Conservation (phyloP, 2,888 invertebrate species). For the Tholera decimalis region DNA sequence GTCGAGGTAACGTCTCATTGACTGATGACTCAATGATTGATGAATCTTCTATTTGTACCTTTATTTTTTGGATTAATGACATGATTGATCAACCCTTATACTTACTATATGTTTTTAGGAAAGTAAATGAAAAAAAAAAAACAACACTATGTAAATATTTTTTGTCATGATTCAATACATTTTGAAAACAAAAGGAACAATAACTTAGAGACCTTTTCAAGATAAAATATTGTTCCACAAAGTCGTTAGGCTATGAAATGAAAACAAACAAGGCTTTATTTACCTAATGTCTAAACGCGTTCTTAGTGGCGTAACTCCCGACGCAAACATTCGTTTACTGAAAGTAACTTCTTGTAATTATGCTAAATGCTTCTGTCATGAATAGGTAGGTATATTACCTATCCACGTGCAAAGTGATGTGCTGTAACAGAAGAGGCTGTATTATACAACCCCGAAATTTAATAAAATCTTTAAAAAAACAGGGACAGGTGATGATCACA, state of each 20-base stretch:
- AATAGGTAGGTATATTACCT: too few species aligned
- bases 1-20: neutral
- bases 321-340: conserved; percentile 19
- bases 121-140: too few species aligned
- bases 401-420: too few species aligned
- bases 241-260: neutral
- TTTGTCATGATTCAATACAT: neutral
- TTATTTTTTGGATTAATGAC: neutral
- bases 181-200: neutral
- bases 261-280: conserved; percentile 10
- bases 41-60: too few species aligned
- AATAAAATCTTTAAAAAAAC: too few species aligned
- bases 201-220: neutral
- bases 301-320: neutral
- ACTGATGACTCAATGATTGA: too few species aligned
- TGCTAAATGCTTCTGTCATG: conserved; percentile 13
- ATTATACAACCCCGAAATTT: too few species aligned
- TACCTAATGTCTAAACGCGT: conserved; percentile 1
- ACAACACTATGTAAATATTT: too few species aligned
- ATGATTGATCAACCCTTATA: neutral
- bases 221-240: neutral
- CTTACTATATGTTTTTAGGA: too few species aligned
- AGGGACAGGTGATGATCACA: too few species aligned
- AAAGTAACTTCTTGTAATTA: conserved; percentile 24
- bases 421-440: too few species aligned